Percentiles rank a stretch among this genome's conserved stretches.
phyloP scores from a whole-genome alignment of 2,888 invertebrate genomes.

The Theodoxus fluviatilis region DNA sequence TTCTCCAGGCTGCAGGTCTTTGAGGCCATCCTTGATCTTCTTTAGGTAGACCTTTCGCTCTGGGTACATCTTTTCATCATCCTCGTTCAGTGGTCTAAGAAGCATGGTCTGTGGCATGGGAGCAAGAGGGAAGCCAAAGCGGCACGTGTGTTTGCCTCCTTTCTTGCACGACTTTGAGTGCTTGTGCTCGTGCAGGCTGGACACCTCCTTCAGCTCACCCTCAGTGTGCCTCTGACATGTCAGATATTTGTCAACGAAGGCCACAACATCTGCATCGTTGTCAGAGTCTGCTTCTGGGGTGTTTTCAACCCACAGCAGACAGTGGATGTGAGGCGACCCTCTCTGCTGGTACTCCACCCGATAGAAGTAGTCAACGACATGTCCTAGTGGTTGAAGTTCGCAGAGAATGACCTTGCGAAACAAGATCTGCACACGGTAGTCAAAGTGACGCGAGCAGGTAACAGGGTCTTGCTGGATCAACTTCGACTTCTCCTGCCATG shows the following conservation, averaged over 20 bases:
- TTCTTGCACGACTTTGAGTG: slow-evolving; percentile 32
- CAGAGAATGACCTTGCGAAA: slow-evolving; percentile 27
- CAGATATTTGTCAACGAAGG: slow-evolving; percentile 31
- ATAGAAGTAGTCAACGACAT: slow-evolving; percentile 37
- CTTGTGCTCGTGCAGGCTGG: slow-evolving; percentile 30
- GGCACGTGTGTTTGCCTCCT: slow-evolving; percentile 28
- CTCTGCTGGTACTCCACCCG: slow-evolving; percentile 42
- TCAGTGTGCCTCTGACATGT: slow-evolving; percentile 32
- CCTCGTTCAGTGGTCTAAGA: neutral
- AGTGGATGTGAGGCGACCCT: slow-evolving; percentile 42
- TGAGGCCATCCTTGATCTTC: neutral
- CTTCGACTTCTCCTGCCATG: slow-evolving; percentile 35
- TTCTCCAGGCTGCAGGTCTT: neutral
- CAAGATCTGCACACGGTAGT: slow-evolving; percentile 35
- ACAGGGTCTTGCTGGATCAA: slow-evolving; percentile 40
- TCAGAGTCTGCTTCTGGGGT: slow-evolving; percentile 34
- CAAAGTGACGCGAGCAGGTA: slow-evolving; percentile 41
- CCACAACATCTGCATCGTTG: slow-evolving; percentile 29
- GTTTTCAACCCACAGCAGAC: slow-evolving; percentile 37
- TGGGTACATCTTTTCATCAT: neutral
- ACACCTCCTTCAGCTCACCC: slow-evolving; percentile 23
- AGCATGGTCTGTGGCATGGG: neutral
- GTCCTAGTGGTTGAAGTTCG: slow-evolving; percentile 33
- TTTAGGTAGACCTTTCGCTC: neutral
- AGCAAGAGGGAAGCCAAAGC: slow-evolving; percentile 29